Evolutionary conservation across 1,140 invertebrate genomes (phyloP).

Genomic region (Lordiphosa clarofinis): DNA sequence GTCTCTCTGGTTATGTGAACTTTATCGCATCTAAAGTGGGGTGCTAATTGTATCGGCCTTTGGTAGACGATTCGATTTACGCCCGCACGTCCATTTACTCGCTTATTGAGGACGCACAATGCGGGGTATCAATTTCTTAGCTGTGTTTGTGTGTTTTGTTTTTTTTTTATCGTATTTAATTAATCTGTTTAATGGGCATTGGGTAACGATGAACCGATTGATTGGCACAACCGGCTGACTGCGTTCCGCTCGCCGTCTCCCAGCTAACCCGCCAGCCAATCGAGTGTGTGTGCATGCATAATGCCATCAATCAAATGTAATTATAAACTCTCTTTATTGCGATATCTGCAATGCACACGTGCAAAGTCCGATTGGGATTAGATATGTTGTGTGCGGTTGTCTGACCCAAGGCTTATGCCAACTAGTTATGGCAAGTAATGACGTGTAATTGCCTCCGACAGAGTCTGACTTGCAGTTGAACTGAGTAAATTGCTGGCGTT

Average conservation of each 20-base stretch:
- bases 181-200: constrained; percentile 66
- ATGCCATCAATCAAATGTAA: constrained; percentile 72
- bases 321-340: constrained; percentile 53
- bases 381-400: constrained; percentile 1
- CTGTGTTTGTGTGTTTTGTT: constrained; percentile 24
- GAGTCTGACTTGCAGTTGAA: constrained; percentile 27
- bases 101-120: constrained; percentile 31
- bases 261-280: constrained; percentile 4
- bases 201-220: constrained; percentile 42
- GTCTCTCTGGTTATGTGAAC: constrained; percentile 29
- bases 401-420: constrained; percentile 12
- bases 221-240: constrained; percentile 32
- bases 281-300: constrained; percentile 53
- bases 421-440: constrained; percentile 20
- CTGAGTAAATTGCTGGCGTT: constrained; percentile 18
- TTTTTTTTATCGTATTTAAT: constrained; percentile 66
- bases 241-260: not conserved
- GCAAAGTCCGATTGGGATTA: constrained; percentile 16
- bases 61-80: constrained; percentile 43
- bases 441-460: constrained; percentile 24
- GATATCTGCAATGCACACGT: constrained; percentile 11
- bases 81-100: constrained; percentile 11
- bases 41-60: constrained; percentile 61
- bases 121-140: constrained; percentile 40
- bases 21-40: constrained; percentile 58